Conservation (phyloP, 2,888 invertebrate genomes). For the Amphipoea oculea region DNA sequence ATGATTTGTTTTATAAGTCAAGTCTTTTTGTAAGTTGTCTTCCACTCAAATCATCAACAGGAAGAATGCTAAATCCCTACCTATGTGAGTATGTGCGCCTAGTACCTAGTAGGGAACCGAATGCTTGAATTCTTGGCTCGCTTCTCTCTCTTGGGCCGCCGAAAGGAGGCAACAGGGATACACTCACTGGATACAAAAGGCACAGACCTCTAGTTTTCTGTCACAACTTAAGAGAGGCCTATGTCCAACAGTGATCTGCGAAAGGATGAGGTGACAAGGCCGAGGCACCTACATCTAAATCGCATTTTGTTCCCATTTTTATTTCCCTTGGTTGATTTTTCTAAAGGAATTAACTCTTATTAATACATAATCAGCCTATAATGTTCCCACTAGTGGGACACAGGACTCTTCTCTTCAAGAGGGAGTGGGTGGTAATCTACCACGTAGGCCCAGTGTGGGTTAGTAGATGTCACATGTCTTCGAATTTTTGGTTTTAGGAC, state of each 20-base stretch:
- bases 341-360: too few relatives aligned
- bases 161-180: background rate
- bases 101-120: background rate
- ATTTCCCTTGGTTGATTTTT: background rate
- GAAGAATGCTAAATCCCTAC: background rate
- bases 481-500: too few relatives aligned
- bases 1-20: background rate
- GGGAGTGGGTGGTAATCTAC: too few relatives aligned
- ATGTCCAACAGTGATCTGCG: background rate
- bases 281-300: too few relatives aligned
- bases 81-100: slow-evolving; percentile 17
- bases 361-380: too few relatives aligned
- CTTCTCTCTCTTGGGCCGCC: too few relatives aligned
- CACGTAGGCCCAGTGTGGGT: too few relatives aligned
- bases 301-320: background rate
- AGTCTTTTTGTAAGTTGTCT: too few relatives aligned
- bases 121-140: too few relatives aligned
- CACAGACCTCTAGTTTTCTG: background rate
- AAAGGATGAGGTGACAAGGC: background rate
- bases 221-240: background rate
- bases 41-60: background rate
- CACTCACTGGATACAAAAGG: background rate
- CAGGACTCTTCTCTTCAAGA: too few relatives aligned
- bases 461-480: too few relatives aligned
- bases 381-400: too few relatives aligned